Base-by-base conservation (phyloP, 2,888 invertebrate species). In the Dione vanillae region DNA sequence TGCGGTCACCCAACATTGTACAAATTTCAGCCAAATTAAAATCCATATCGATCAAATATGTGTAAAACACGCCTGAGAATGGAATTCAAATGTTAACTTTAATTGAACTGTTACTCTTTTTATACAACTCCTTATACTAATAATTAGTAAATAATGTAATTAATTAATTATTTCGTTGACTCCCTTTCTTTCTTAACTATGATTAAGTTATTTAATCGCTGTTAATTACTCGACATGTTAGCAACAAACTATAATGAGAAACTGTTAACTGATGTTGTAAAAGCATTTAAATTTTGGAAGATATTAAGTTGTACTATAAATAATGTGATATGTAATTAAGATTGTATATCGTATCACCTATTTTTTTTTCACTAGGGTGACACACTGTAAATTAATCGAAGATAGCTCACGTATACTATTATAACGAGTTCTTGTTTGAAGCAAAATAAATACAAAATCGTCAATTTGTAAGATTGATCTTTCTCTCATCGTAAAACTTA, bases 21-120 rank as follows among this genome's bases (percentile, higher is more conserved):
- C 72, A 72, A 52, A 72, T 72, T 35, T 61, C 65, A 6, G 69
- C 62, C 10, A 71, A n/a, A 59, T 65, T 68, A 0, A 68, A 71
- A 47, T 71, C 62, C 64, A 71, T 67, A 51, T 54, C 49, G 16
- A 14, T 35, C 5, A n/a, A 16, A 45, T 35, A 27, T 27, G n/a
- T 47, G 7, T 16, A 27, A 35, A 37, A 14, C 51, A 2, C 41
- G 35, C 20, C 35, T 41, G 9, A 40, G 51, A 35, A 43, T 16
- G 11, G 19, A 43, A 35, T 1, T 27, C 12, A 51, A 61, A 40
- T 67, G 67, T 61, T 51, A 58, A 51, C 16, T 14, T 10, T 19
- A 47, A n/a, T 43, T 35, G 9, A 16, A 9, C 16, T n/a, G 16
- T 10, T 19, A 12, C 19, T 3, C 43, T 43, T 51, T 61, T 61